Evolutionary conservation across 2,888 invertebrate genomes (phyloP).

Genomic region (Hyposoter didymator): DNA sequence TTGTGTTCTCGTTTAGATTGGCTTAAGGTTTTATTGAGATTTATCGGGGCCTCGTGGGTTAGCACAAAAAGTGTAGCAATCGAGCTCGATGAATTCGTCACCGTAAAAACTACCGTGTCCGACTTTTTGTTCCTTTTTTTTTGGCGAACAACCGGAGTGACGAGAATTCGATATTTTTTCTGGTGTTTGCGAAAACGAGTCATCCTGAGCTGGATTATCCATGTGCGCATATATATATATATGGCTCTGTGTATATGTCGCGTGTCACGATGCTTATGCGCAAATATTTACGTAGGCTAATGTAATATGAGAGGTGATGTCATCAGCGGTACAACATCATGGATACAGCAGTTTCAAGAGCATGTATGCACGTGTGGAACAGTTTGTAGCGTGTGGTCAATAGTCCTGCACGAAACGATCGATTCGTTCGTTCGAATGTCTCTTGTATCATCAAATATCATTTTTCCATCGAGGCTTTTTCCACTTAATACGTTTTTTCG

Average conservation of each 20-base stretch:
- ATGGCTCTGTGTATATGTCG: slow-evolving; percentile 39
- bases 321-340: slow-evolving; percentile 65
- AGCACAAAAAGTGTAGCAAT: neutral
- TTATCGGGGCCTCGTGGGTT: neutral
- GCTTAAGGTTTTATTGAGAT: neutral
- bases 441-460: no score
- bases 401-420: slow-evolving; percentile 4
- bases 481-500: neutral
- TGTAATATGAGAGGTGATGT: slow-evolving; percentile 80
- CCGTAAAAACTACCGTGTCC: neutral
- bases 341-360: slow-evolving; percentile 16
- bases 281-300: slow-evolving; percentile 80
- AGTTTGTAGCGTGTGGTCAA: neutral
- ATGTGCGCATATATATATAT: neutral
- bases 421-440: neutral
- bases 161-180: slow-evolving; percentile 43
- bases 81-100: neutral
- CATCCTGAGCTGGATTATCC: slow-evolving; percentile 12
- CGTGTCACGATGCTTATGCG: slow-evolving; percentile 61
- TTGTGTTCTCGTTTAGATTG: neutral
- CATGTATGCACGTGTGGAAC: slow-evolving; percentile 14
- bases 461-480: no score
- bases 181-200: slow-evolving; percentile 48
- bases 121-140: neutral
- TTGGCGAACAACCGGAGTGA: slow-evolving; percentile 28